Evolutionary conservation across 2,888 invertebrate genomes (phyloP).

Genomic region (Girardia tigrina): DNA sequence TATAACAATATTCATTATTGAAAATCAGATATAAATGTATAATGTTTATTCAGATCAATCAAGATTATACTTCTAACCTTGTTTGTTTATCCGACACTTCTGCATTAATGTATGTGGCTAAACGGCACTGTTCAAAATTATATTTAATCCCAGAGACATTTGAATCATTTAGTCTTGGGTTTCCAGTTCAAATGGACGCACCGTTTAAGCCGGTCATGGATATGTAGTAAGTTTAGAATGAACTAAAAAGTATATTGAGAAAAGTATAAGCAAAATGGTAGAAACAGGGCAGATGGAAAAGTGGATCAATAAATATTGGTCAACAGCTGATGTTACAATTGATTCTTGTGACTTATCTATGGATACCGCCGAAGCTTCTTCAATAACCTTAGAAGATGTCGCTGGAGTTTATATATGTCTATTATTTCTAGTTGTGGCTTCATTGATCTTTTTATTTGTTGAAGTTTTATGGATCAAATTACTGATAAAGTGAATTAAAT

Average conservation of each 20-base stretch:
- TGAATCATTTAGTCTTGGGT: neutral
- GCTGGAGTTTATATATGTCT: neutral
- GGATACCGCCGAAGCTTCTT: neutral
- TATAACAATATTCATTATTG: too few species aligned
- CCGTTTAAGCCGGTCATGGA: neutral
- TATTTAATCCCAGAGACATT: neutral
- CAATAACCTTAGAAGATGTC: conserved; percentile 15
- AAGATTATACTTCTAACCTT: neutral
- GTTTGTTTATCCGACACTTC: neutral
- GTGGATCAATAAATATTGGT: conserved; percentile 2
- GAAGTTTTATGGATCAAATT: neutral
- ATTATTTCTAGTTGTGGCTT: neutral
- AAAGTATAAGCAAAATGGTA: neutral
- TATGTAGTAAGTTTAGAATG: conserved; percentile 12
- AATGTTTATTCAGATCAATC: neutral
- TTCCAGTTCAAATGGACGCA: neutral
- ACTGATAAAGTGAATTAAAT: too few species aligned
- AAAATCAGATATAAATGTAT: too few species aligned
- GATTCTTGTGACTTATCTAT: neutral
- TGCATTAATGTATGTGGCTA: neutral
- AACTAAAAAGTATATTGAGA: too few species aligned
- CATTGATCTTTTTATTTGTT: neutral
- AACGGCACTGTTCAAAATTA: neutral
- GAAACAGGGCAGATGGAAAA: conserved; percentile 1
- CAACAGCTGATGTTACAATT: neutral